Evolutionary conservation across 2,797 vertebrate species (phyloP).

Genomic region (Xenops minutus): DNA sequence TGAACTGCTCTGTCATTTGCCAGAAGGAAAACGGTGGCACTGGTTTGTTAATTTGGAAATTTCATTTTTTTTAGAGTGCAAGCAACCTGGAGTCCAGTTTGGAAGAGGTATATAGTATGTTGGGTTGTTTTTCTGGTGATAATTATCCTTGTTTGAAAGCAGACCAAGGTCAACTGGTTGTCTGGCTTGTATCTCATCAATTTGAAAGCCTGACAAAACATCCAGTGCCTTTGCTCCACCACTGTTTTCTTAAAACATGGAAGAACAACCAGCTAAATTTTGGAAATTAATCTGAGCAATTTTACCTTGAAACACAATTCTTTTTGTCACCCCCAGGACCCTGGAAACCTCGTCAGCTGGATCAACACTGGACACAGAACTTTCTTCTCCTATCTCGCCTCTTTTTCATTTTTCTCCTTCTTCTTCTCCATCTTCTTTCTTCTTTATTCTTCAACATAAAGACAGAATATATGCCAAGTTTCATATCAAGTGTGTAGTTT

Average conservation of each 20-base stretch:
- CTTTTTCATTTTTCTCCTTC: not conserved
- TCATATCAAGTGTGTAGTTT: accelerated
- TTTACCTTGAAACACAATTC: accelerated
- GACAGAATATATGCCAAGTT: accelerated
- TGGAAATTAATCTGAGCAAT: accelerated
- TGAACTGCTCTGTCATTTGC: conserved; percentile 11
- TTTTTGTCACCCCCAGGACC: not conserved
- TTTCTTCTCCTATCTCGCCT: not conserved
- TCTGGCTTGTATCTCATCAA: accelerated
- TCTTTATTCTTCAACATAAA: not conserved
- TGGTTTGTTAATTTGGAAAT: not conserved
- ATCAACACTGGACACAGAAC: accelerated
- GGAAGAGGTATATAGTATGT: accelerated
- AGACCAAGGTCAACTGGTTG: not conserved
- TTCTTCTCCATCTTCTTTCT: too few species aligned
- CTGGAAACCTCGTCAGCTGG: too few species aligned
- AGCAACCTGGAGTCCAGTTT: not conserved
- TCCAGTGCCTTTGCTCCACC: not conserved
- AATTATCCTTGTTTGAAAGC: not conserved
- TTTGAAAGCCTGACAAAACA: not conserved
- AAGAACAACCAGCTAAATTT: not conserved
- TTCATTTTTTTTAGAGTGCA: not conserved
- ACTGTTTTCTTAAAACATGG: not conserved
- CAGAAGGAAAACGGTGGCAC: not conserved
- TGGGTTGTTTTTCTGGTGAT: not conserved